Evolutionary conservation across 2,888 invertebrate species (phyloP).

Genomic region (Axea sp.): DNA sequence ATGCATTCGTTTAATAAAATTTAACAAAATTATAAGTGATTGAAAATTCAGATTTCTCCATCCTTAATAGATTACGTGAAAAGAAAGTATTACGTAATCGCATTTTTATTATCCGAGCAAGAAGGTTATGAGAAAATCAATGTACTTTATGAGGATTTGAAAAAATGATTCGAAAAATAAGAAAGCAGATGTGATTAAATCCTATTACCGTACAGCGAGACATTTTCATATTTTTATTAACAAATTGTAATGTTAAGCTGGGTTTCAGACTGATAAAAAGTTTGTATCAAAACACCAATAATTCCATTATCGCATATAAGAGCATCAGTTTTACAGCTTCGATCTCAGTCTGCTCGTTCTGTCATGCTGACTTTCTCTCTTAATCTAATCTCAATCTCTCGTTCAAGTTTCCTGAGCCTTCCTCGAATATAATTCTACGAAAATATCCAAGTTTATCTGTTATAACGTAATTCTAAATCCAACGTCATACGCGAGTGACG

Average conservation of each 20-base stretch:
- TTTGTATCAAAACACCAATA: constrained; percentile 1
- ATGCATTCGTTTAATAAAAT: not conserved
- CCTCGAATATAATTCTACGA: not conserved
- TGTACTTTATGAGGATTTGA: not conserved
- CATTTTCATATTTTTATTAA: not conserved
- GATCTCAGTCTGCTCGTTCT: not conserved
- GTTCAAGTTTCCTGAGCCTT: not conserved
- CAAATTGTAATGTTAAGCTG: not conserved
- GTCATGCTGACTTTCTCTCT: not conserved
- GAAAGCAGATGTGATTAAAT: constrained; percentile 1
- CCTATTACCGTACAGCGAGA: not conserved
- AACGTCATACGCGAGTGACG: constrained; percentile 22
- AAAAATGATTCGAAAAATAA: not conserved
- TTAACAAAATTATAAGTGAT: not conserved
- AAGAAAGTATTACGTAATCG: not conserved
- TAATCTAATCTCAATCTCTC: constrained; percentile 22
- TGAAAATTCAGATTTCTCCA: not conserved
- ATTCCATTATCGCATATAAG: constrained; percentile 8
- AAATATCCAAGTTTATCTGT: constrained; percentile 22
- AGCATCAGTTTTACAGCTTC: not conserved
- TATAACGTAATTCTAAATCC: constrained; percentile 15
- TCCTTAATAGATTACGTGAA: not conserved
- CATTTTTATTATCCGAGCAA: not conserved
- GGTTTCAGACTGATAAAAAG: not conserved
- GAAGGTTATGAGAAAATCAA: not conserved